A percentile compares a stretch with the other conserved stretches of the same genome.
Conservation (phyloP, 2,797 vertebrate genomes). For the Hyperoplus immaculatus region DNA sequence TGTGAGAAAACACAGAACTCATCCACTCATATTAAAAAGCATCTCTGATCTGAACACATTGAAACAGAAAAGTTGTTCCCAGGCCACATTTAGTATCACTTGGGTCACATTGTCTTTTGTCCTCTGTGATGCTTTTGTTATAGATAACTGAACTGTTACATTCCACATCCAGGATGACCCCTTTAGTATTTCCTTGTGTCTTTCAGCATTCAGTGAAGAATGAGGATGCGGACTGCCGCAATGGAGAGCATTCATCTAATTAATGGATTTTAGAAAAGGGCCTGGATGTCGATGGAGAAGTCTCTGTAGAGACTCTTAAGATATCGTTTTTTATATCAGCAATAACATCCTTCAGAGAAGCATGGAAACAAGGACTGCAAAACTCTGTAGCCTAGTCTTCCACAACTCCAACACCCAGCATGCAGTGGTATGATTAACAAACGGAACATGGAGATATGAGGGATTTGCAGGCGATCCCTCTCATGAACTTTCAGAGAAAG, state of each 20-base stretch:
- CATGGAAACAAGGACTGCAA: constrained; percentile 32
- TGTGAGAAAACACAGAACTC: constrained; percentile 3
- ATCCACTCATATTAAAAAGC: constrained; percentile 8
- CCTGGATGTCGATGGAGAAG: constrained; percentile 41
- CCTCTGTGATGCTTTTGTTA: constrained; percentile 38
- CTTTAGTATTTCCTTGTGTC: constrained; percentile 74
- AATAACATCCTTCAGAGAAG: constrained; percentile 79
- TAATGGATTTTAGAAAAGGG: constrained; percentile 55
- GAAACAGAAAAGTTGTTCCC: not conserved
- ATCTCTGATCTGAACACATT: constrained; percentile 14
- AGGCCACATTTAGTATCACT: constrained; percentile 10
- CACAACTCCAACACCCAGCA: constrained; percentile 58
- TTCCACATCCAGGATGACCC: constrained; percentile 71
- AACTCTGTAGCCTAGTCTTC: constrained; percentile 39
- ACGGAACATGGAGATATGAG: constrained; percentile 26
- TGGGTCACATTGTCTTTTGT: constrained; percentile 16
- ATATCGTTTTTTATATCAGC: constrained; percentile 75
- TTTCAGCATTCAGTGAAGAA: constrained; percentile 46
- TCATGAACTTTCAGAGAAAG: constrained; percentile 21
- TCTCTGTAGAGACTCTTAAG: constrained; percentile 58
- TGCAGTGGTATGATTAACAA: constrained; percentile 55
- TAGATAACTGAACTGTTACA: constrained; percentile 64
- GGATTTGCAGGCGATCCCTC: constrained; percentile 30
- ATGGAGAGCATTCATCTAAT: constrained; percentile 58
- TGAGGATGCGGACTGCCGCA: constrained; percentile 31